Evolutionary conservation across 92 coral and sea anemone genomes (phyloP).

Genomic region (Micromussa lordhowensis): DNA sequence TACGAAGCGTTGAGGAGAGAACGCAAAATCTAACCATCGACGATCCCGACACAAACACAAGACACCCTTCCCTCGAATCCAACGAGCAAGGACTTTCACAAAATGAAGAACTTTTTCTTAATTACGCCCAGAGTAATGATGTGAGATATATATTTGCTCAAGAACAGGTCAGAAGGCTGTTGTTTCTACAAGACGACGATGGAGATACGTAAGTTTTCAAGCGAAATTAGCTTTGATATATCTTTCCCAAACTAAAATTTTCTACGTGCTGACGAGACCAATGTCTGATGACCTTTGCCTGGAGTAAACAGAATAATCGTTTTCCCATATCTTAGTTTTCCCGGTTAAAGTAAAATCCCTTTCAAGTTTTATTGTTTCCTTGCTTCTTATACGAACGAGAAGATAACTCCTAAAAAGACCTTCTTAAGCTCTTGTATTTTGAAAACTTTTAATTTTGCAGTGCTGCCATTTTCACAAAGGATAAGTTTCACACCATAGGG

Average conservation of each 20-base stretch:
- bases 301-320: background rate
- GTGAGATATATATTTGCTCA: constrained; percentile 86
- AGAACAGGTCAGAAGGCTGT: constrained; percentile 67
- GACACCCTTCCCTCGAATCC: constrained; percentile 28
- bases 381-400: background rate
- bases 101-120: constrained; percentile 59
- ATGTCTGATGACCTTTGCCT: constrained; percentile 21
- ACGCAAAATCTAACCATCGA: constrained; percentile 64
- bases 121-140: constrained; percentile 82
- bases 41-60: constrained; percentile 24
- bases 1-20: constrained; percentile 46
- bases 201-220: constrained; percentile 93
- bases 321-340: background rate
- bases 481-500: too few species aligned
- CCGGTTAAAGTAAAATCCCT: background rate
- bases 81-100: background rate
- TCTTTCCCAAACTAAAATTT: background rate
- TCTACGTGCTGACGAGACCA: background rate
- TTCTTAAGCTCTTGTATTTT: background rate
- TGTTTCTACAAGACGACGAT: constrained; percentile 82
- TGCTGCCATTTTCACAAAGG: too few species aligned
- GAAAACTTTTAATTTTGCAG: background rate
- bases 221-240: background rate
- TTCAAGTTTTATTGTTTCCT: background rate
- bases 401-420: background rate